Evolutionary conservation across 2,888 invertebrate species (phyloP), one percentile per base, ranked within the genome.

Genomic region (Eupithecia subfuscata): DNA sequence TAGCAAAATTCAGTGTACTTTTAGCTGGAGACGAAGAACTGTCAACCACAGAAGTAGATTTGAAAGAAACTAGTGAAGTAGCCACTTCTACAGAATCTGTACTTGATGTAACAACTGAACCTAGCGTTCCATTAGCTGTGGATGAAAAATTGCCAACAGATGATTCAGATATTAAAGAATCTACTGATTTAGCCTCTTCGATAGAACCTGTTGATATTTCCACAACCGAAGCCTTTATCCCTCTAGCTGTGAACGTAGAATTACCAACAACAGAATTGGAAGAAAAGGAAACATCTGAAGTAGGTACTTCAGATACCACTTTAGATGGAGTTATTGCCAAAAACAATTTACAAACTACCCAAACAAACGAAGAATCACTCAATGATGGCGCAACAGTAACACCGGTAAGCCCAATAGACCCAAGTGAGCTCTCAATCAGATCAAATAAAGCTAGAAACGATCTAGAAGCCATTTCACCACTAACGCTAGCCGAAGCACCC

Each of bases 361-460:
- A 72, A 71, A 69, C 78, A 45, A 75, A 78, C 45, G 74, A 80
- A 70, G 71, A 75, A 78, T 70, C 70, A 25, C n/a, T 22, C 18
- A 63, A 52, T 37, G 60, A 74, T 25, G 65, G 63, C 22, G 71
- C 78, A 11, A 72, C 78, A 6, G 48, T 75, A 67, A 18, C 78
- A 63, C 68, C 80, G 63, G 73, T 45, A 60, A 82, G 77, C 64
- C 78, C 70, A 48, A 77, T 75, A 71, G 73, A 82, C 60, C 79
- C 75, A n/a, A 85, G 79, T 72, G 87, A 88, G 73, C 84, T 86
- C 76, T 89, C 89, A 56, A 78, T 89, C 56, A 89, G 87, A 37
- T 84, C 87, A 11, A 86, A 83, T 78, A 90, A 89, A 78, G 86
- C 84, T 70, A 52, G 9, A 52, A 52, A n/a, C n/a, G 71, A 72